Evolutionary conservation across 2,113 vertebrate genomes (phyloP), one percentile per base, ranked within the genome.

Genomic region (Lichenostomus cassidix): DNA sequence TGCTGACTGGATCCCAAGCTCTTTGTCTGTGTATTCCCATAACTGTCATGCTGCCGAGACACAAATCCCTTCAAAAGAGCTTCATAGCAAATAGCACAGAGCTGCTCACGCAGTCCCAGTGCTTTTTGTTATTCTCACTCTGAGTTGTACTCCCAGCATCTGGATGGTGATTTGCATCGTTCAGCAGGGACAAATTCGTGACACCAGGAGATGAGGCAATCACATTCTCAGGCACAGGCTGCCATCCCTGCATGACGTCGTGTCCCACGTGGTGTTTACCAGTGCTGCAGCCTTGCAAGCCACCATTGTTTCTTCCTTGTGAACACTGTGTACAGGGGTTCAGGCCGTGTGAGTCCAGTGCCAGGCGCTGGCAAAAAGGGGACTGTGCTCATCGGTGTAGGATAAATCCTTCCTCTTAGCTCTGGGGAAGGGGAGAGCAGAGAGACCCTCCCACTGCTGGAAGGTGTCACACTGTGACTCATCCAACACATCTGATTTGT

Each of bases 251-350:
- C 56, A 3, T 96, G 90, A 92, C 20, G 56, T 95, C 97, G 83
- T 96, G 96, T 93, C 87, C 87, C 90, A 74, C 24, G 89, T 87
- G 92, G 96, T 98, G 89, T 98, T 97, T 95, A 95, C 84, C 82
- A 96, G 92, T 62, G 76, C 94, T 42, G 77, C 49, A 47, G 73
- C 92, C 85, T 95, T 94, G 84, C 90, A 96, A 92, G 87, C 53
- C 91, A 80, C 91, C 94, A 95, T 98, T 98, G 97, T 98, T 91
- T 90, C 90, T 90, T 90, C 35, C 1, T 70, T 95, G 76, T 77
- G 64, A 64, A 17, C 52, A 8, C 92, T 97, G 74, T 97, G 95
- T 94, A 37, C 41, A 12, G 83, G 71, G 89, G 28, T 79, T 78
- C 83, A 60, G 82, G 82, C 65, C 1, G 71, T 88, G 81, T 39